These are phyloP conservation scores for Heliconius erato DNA, from an alignment of 2,888 invertebrate species.

Conservation along the genomic window DNA sequence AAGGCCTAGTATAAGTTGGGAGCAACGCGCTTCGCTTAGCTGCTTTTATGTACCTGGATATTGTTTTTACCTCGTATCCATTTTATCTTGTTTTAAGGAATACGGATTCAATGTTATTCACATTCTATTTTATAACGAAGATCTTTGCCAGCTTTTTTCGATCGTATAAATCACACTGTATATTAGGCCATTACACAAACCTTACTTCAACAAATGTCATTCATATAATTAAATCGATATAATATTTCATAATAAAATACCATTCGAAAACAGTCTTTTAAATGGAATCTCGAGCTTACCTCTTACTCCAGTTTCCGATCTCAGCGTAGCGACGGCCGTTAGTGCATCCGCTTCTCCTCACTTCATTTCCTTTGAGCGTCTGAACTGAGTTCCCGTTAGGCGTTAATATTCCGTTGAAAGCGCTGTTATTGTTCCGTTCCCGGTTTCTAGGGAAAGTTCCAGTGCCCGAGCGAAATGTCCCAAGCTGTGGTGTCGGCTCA, in stretches of 20 bases:
- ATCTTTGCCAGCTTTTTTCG: conserved; percentile 4
- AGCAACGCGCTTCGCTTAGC: conserved; percentile 62
- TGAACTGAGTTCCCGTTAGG: conserved; percentile 83
- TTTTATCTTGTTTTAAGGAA: conserved; percentile 12
- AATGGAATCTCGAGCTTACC: conserved; percentile 68
- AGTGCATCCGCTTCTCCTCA: conserved; percentile 82
- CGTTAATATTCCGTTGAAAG: conserved; percentile 82
- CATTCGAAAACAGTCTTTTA: conserved; percentile 11
- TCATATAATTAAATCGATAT: conserved; percentile 18
- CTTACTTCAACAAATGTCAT: conserved; percentile 3
- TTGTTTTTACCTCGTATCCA: conserved; percentile 34
- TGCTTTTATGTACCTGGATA: conserved; percentile 53
- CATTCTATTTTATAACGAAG: conserved; percentile 13
- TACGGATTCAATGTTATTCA: neutral
- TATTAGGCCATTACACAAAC: neutral
- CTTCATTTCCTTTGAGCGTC: conserved; percentile 83
- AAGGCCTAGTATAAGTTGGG: conserved; percentile 75
- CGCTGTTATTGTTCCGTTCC: conserved; percentile 81
- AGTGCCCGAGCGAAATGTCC: conserved; percentile 82
- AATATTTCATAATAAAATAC: conserved; percentile 11
- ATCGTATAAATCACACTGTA: neutral
- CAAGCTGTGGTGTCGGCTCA: conserved; percentile 77
- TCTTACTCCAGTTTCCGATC: conserved; percentile 86
- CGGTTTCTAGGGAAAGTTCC: conserved; percentile 83
- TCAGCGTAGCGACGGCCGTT: conserved; percentile 86